Evolutionary conservation across 1,140 invertebrate genomes (phyloP), one percentile per base, ranked within the genome.

Genomic region (Notospermus geniculatus): DNA sequence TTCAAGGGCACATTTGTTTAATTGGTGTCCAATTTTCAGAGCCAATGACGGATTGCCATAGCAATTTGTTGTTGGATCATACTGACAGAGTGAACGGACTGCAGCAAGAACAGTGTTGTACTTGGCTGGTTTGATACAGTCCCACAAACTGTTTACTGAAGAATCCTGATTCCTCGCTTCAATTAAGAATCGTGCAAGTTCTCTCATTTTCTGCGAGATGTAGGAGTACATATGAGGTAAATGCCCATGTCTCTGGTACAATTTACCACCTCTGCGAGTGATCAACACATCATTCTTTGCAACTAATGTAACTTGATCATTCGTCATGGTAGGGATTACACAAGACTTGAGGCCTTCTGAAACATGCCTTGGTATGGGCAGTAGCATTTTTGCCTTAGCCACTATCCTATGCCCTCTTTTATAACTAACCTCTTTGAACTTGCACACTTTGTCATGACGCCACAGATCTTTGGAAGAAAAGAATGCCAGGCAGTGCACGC

Each of bases 181-280:
- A 43, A 43, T 43, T 19, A 43, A 43, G 39, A 43, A 43, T 19
- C 39, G 39, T 43, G 39, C 11, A 11, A 43, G 19, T 43, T 43
- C 39, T 19, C 39, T 43, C 39, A 43, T 43, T 19, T 43, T 43
- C 39, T 43, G 39, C 39, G 39, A 43, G 11, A 43, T 43, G 39
- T 43, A 43, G 19, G 19, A 11, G 19, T 43, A 19, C 11, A 43
- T 11, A 43, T 43, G 39, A 43, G 39, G 19, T 19, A 13, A 13
- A 43, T 43, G 39, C 11, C 39, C 39, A 11, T 13, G 39, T 43
- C 19, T 43, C 19, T 43, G 39, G 19, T 43, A 43, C 11, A 43
- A 19, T 19, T 43, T 43, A 43, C 39, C 19, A 13, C 39, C 39
- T 13, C 11, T 13, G 11, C 19, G 11, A 43, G 11, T 13, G 19